A percentile compares a stretch with the other conserved stretches of the same genome.
These are phyloP conservation scores for Acleris holmiana DNA, from an alignment of 2,888 invertebrate species.

Conservation along the genomic window DNA sequence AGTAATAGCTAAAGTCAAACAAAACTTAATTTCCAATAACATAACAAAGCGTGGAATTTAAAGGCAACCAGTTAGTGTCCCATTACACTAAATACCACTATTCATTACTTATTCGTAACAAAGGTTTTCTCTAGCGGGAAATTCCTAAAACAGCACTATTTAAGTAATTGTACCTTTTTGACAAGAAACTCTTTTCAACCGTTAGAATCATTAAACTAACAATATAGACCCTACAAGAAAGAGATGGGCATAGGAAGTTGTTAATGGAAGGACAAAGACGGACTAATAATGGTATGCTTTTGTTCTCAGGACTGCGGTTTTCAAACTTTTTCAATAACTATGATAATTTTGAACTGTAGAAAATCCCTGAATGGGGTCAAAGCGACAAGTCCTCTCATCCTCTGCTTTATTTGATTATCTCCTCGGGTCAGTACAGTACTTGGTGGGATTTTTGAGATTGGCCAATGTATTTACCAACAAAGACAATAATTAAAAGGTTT, in stretches of 20 bases:
- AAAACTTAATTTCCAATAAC: background rate
- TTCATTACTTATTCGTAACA: conserved; percentile 5
- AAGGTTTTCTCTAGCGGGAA: conserved; percentile 21
- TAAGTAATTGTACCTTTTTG: conserved; percentile 34
- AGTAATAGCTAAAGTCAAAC: background rate
- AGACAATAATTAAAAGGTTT: no score
- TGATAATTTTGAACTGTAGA: no score
- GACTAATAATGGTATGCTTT: conserved; percentile 25
- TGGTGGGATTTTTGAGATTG: no score
- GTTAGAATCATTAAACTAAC: conserved; percentile 26
- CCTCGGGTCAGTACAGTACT: no score
- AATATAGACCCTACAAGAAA: conserved; percentile 23
- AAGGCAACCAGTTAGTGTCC: background rate
- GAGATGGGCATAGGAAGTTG: conserved; percentile 25
- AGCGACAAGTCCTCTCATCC: no score
- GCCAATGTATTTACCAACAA: no score
- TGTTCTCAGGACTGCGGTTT: conserved; percentile 16
- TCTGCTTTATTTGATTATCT: no score
- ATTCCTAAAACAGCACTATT: conserved; percentile 21
- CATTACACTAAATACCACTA: conserved; percentile 6
- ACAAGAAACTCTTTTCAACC: conserved; percentile 20
- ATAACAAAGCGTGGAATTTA: background rate
- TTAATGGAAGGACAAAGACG: conserved; percentile 12
- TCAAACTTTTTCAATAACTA: conserved; percentile 13
- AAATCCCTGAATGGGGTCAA: no score